A percentile compares a stretch with the other conserved stretches of the same genome.
phyloP scores from a whole-genome alignment of 2,113 vertebrate species.

The Hassar affinis region DNA sequence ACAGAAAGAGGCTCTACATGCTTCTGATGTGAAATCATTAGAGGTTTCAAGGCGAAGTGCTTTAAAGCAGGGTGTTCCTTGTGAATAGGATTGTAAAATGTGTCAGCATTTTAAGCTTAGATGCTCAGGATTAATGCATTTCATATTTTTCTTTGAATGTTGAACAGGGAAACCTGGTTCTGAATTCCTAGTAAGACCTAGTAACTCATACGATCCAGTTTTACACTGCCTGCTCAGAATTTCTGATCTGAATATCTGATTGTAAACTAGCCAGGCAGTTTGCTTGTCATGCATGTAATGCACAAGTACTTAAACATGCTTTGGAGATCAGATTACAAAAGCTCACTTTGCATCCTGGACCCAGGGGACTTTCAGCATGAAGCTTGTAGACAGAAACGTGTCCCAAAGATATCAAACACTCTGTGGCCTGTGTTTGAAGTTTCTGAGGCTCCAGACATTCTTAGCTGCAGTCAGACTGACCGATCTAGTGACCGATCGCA shows the following conservation, averaged over 20 bases:
- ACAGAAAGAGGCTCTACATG: background rate
- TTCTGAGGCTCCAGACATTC: background rate
- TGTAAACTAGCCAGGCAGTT: background rate
- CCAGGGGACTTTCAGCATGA: background rate
- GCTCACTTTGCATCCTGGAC: background rate
- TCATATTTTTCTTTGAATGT: background rate
- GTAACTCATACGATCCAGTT: no score
- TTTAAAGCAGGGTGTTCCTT: background rate
- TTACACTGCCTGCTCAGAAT: background rate
- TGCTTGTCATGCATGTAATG: background rate
- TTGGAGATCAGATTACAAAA: background rate
- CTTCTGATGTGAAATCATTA: background rate
- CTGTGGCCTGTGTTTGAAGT: background rate
- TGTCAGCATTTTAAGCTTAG: background rate
- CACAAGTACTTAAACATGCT: background rate
- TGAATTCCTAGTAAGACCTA: background rate
- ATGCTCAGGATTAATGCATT: no score
- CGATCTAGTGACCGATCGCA: background rate
- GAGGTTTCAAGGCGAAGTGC: background rate
- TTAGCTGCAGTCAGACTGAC: background rate
- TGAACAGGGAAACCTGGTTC: background rate
- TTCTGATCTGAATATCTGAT: background rate
- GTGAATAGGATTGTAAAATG: background rate
- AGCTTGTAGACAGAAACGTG: background rate
- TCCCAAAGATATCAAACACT: background rate